phyloP scores from a whole-genome alignment of 64 coral and sea anemone species.

The Montipora cactus region DNA sequence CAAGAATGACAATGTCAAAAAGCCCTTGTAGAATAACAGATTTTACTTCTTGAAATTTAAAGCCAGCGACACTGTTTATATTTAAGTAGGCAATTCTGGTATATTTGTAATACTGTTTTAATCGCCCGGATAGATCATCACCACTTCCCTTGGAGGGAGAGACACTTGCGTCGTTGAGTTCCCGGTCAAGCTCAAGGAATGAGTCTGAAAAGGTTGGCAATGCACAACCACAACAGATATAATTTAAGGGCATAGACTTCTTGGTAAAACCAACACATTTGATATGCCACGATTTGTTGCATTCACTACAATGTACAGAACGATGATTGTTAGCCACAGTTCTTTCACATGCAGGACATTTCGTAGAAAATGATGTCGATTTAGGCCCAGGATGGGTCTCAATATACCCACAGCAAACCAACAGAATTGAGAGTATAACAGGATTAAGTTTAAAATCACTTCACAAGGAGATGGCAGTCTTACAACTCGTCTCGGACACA shows the following conservation, averaged over 20 bases:
- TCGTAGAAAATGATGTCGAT: background rate
- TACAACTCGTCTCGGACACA: too few species aligned
- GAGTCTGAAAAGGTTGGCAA: background rate
- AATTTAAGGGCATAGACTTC: background rate
- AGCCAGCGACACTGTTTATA: background rate
- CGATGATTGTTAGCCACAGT: background rate
- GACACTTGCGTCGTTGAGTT: background rate
- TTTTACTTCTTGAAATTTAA: background rate
- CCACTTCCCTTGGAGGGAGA: background rate
- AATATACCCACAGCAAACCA: background rate
- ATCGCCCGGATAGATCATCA: background rate
- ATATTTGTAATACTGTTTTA: background rate
- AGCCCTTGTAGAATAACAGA: background rate
- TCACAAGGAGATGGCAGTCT: too few species aligned
- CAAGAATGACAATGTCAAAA: background rate
- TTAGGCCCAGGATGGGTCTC: background rate
- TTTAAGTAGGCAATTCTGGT: too few species aligned
- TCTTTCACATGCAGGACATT: background rate
- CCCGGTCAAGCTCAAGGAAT: background rate
- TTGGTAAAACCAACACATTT: background rate
- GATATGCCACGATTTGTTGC: background rate
- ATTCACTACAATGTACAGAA: background rate
- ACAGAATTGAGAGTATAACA: too few species aligned
- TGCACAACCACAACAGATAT: background rate
- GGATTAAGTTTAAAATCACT: too few species aligned